A percentile compares a stretch with the other conserved stretches of the same genome.
phyloP scores from a whole-genome alignment of 1,140 invertebrate species.

The Goniozus legneri region DNA sequence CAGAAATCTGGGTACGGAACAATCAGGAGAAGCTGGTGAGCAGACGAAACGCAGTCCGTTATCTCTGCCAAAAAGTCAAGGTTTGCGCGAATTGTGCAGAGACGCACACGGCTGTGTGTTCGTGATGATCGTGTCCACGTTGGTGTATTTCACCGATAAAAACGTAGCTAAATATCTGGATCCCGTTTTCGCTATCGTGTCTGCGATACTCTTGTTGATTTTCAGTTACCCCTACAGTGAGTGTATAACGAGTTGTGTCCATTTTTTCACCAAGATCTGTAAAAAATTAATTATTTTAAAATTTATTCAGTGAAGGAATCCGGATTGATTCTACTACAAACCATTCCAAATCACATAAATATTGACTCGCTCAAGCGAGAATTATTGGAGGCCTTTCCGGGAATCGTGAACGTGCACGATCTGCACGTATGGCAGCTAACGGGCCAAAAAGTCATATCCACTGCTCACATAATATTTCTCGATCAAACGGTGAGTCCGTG shows the following conservation, averaged over 20 bases:
- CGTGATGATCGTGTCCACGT: slow-evolving; percentile 64
- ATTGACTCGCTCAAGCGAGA: slow-evolving; percentile 64
- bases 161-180: slow-evolving; percentile 69
- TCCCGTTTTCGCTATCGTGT: slow-evolving; percentile 66
- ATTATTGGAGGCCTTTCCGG: slow-evolving; percentile 69
- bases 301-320: slow-evolving; percentile 71
- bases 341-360: slow-evolving; percentile 76
- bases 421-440: slow-evolving; percentile 79
- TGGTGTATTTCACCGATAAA: slow-evolving; percentile 63
- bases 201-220: slow-evolving; percentile 60
- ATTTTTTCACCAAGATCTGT: background rate
- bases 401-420: slow-evolving; percentile 76
- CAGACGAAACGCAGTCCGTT: slow-evolving; percentile 40
- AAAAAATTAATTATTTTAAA: no score
- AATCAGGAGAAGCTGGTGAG: slow-evolving; percentile 51
- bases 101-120: slow-evolving; percentile 65
- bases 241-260: slow-evolving; percentile 30
- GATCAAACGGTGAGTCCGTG: slow-evolving; percentile 55
- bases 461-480: slow-evolving; percentile 71
- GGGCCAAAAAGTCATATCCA: slow-evolving; percentile 66
- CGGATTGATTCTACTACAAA: slow-evolving; percentile 74
- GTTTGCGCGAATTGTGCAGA: slow-evolving; percentile 59
- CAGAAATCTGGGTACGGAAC: slow-evolving; percentile 49
- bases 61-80: slow-evolving; percentile 43
- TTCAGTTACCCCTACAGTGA: slow-evolving; percentile 74